phyloP scores from a whole-genome alignment of 2,113 vertebrate species.

The Synodontis membranacea region DNA sequence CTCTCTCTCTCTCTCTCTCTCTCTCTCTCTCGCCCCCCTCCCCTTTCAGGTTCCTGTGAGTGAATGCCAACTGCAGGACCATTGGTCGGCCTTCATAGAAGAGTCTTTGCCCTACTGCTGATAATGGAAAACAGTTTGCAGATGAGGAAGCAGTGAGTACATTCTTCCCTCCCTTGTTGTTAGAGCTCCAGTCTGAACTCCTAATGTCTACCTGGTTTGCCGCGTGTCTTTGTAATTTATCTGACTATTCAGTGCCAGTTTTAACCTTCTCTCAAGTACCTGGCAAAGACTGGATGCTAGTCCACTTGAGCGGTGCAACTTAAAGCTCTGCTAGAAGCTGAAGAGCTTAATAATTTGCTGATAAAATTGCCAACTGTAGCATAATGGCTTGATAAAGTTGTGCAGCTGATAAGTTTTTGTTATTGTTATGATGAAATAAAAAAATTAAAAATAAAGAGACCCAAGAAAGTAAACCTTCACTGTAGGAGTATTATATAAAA shows the following conservation, averaged over 20 bases:
- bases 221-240: conserved; percentile 35
- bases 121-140: conserved; percentile 51
- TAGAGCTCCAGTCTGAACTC: conserved; percentile 12
- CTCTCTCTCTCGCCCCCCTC: neutral
- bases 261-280: conserved; percentile 24
- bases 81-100: conserved; percentile 44
- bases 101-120: conserved; percentile 29
- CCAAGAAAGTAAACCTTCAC: neutral
- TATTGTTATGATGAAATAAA: conserved; percentile 29
- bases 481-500: neutral
- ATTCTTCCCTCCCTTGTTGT: conserved; percentile 38
- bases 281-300: neutral
- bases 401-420: neutral
- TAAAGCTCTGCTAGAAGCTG: neutral
- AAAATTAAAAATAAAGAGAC: conserved; percentile 29
- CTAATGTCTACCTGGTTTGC: conserved; percentile 22
- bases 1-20: too few relatives aligned
- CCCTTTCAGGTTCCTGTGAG: conserved; percentile 31
- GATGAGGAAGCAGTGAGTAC: conserved; percentile 55
- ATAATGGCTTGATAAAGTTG: neutral
- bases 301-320: neutral
- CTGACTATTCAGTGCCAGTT: conserved; percentile 23
- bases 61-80: conserved; percentile 30
- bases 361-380: neutral
- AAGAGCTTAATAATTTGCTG: neutral